Percentiles rank a stretch among this genome's conserved stretches.
These are phyloP conservation scores for Caranx melampygus DNA, from an alignment of 2,113 vertebrate species.

Conservation along the genomic window DNA sequence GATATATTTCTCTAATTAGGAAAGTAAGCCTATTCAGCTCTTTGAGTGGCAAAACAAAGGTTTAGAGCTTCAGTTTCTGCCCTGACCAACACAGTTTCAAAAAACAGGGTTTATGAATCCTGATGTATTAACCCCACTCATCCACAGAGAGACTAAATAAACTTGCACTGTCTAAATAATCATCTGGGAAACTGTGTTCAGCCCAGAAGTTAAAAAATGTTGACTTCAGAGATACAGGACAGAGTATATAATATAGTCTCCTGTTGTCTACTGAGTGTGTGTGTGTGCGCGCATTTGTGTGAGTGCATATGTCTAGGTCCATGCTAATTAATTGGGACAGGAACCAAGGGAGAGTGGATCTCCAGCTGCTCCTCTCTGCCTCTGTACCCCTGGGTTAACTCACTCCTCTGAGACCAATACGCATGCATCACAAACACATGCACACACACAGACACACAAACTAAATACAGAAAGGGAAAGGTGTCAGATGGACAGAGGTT, in stretches of 20 bases:
- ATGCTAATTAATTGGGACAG: constrained; percentile 77
- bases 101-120: background rate
- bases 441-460: constrained; percentile 8
- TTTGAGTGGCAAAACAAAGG: background rate
- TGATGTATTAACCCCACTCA: background rate
- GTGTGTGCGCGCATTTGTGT: background rate
- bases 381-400: constrained; percentile 69
- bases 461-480: background rate
- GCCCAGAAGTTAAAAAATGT: background rate
- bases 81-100: background rate
- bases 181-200: background rate
- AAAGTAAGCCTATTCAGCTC: background rate
- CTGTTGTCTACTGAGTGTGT: background rate
- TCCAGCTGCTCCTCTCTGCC: constrained; percentile 75
- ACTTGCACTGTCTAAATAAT: background rate
- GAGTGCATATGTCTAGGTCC: constrained; percentile 23
- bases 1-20: background rate
- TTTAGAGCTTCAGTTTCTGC: background rate
- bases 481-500: constrained; percentile 16
- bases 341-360: constrained; percentile 72
- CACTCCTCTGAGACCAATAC: constrained; percentile 59
- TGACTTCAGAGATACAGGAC: constrained; percentile 8
- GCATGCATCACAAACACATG: constrained; percentile 18
- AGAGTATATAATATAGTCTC: background rate
- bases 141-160: background rate